Evolutionary conservation across 2,888 invertebrate species (phyloP).

Genomic region (Hoplodrina ambigua): DNA sequence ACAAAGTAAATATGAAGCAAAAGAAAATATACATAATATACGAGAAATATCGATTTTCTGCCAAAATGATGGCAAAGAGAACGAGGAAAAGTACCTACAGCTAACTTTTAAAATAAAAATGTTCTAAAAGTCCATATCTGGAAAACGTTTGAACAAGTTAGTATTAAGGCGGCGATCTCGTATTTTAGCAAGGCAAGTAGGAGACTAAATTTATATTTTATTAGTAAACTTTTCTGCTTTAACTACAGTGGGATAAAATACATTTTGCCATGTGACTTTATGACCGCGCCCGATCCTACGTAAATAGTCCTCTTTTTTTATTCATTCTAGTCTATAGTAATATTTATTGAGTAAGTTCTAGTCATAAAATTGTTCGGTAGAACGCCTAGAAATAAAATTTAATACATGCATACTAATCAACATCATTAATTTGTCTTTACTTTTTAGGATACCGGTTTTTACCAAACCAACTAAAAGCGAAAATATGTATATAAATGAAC

Average conservation of each 20-base stretch:
- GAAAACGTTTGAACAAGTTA: slow-evolving; percentile 66
- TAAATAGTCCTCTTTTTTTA: slow-evolving; percentile 5
- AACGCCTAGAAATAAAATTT: not conserved
- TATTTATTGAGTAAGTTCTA: not conserved
- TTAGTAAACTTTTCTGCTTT: slow-evolving; percentile 69
- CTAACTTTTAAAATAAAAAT: slow-evolving; percentile 69
- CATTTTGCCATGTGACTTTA: slow-evolving; percentile 23
- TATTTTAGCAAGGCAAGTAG: slow-evolving; percentile 70
- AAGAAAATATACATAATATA: not conserved
- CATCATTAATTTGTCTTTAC: not conserved
- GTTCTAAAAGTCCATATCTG: slow-evolving; percentile 67
- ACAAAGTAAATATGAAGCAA: slow-evolving; percentile 2
- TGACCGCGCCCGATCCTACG: slow-evolving; percentile 6
- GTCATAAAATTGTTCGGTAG: not conserved
- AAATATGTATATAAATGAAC: slow-evolving; percentile 1
- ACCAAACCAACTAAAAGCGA: not conserved
- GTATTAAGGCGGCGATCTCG: slow-evolving; percentile 69
- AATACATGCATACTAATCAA: not conserved
- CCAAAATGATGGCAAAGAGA: slow-evolving; percentile 41
- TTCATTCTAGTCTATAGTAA: not conserved
- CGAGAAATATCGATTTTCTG: slow-evolving; percentile 28
- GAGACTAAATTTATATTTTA: slow-evolving; percentile 75
- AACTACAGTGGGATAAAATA: slow-evolving; percentile 32
- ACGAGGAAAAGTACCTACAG: slow-evolving; percentile 47
- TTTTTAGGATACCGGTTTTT: not conserved